Conservation (phyloP, 1,140 invertebrate genomes). For the Hylyphantes graminicola region DNA sequence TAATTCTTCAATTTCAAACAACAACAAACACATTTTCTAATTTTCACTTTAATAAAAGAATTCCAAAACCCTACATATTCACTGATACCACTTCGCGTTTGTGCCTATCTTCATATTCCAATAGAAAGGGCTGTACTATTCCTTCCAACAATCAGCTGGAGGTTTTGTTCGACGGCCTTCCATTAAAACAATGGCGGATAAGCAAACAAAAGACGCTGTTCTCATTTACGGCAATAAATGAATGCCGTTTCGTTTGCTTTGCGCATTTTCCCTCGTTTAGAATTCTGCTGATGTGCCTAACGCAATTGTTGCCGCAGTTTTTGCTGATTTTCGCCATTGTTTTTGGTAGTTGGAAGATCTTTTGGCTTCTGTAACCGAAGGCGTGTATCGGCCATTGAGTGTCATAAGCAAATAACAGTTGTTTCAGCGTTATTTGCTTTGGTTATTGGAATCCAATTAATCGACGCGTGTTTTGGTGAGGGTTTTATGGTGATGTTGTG, state of each 20-base stretch:
- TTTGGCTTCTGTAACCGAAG: neutral
- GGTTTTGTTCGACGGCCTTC: neutral
- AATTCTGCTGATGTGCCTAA: slow-evolving; percentile 16
- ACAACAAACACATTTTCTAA: too few species aligned
- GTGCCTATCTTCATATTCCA: too few species aligned
- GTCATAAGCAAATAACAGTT: neutral
- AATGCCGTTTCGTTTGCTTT: neutral
- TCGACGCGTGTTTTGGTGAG: too few species aligned
- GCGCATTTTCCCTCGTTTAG: neutral
- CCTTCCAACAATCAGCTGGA: neutral
- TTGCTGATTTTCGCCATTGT: neutral
- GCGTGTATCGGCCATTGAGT: neutral
- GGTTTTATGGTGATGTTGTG: too few species aligned
- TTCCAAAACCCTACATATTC: too few species aligned
- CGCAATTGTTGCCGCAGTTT: slow-evolving; percentile 3
- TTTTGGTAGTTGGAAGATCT: too few species aligned
- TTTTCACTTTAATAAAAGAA: too few species aligned
- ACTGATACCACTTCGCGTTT: too few species aligned
- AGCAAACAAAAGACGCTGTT: neutral
- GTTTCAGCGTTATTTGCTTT: too few species aligned
- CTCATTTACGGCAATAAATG: slow-evolving; percentile 3
- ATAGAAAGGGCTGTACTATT: neutral
- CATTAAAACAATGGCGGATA: neutral
- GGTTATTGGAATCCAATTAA: too few species aligned
- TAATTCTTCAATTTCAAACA: too few species aligned